Evolutionary conservation across 1,140 invertebrate genomes (phyloP), one percentile per base, ranked within the genome.

Genomic region (Panulirus ornatus): DNA sequence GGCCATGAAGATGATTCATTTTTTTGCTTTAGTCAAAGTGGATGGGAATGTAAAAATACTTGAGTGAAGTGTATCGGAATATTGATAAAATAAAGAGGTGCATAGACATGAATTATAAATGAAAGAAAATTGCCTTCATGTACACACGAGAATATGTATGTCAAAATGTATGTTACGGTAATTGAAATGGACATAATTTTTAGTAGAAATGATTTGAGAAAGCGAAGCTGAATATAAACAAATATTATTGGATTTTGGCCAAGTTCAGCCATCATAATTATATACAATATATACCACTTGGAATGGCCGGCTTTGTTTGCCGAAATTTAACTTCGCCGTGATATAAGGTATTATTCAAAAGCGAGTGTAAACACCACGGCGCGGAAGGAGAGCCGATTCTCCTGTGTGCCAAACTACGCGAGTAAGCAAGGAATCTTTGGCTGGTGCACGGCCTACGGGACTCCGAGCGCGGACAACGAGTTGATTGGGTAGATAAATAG

Each of bases 281-380:
- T 66, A 70, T 42, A 84, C 58, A 84, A 84, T 70, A 70, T 84
- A 84, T 40, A 58, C 81, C 81, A 42, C 81, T 44, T 70, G 63
- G 44, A 84, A 84, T 44, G 58, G 81, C 81, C 58, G 19, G 58
- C 58, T 9, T n/a, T 84, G 81, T 84, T 84, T 84, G 81, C 58
- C 22, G 63, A 70, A 84, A 66, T 84, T 44, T 44, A 71, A 84
- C 81, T 84, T 84, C 30, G 81, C 9, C 30, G 58, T 84, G 81
- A 84, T 84, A 36, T 66, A 84, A 42, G 81, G 42, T 58, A 51
- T 42, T 70, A 51, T 70, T 70, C 58, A 30, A 1, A 44, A 19
- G 54, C 47, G 38, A 11, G 38, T 70, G 81, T 84, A 58, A 84
- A 84, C 81, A 84, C 36, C 81, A 22, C 19, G 36, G 34, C 34